Percentiles rank a stretch among this genome's conserved stretches.
Evolutionary conservation across 2,113 vertebrate species (phyloP).

Genomic region (Hipposideros armiger): DNA sequence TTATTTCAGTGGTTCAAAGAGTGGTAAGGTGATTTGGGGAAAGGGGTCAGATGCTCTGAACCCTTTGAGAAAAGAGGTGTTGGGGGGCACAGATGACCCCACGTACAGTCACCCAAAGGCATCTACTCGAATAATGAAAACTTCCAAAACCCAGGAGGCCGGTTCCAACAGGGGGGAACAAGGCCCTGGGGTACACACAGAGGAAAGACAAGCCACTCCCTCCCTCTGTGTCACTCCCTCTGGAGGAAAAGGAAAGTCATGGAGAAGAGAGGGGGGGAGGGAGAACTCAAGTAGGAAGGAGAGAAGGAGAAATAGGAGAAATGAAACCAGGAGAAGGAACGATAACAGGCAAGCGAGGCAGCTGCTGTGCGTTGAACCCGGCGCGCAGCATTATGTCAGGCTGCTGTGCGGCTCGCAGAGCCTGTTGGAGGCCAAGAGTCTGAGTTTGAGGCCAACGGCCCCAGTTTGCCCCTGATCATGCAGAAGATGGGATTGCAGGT

Average conservation of each 20-base stretch:
- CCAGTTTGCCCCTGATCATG: fast-evolving
- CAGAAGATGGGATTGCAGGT: no score
- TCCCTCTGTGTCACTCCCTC: fast-evolving
- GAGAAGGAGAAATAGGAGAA: neutral
- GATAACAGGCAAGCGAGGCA: fast-evolving
- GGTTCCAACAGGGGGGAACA: fast-evolving
- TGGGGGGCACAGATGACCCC: fast-evolving
- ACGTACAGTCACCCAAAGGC: neutral
- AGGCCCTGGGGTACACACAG: fast-evolving
- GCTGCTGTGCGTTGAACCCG: fast-evolving
- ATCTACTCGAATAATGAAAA: neutral
- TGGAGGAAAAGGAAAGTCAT: neutral
- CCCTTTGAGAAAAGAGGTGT: fast-evolving
- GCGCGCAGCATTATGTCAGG: fast-evolving
- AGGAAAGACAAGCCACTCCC: no score
- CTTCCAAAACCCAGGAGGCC: neutral
- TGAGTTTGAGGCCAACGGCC: neutral
- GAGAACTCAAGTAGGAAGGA: neutral
- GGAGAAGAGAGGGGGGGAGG: neutral
- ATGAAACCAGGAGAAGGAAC: neutral
- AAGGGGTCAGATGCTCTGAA: neutral
- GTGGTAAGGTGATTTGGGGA: fast-evolving
- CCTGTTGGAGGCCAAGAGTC: no score
- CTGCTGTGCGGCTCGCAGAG: fast-evolving
- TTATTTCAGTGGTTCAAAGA: neutral